Evolutionary conservation across 2,113 vertebrate species (phyloP), one percentile per base, ranked within the genome.

Genomic region (Tragulus kanchil): DNA sequence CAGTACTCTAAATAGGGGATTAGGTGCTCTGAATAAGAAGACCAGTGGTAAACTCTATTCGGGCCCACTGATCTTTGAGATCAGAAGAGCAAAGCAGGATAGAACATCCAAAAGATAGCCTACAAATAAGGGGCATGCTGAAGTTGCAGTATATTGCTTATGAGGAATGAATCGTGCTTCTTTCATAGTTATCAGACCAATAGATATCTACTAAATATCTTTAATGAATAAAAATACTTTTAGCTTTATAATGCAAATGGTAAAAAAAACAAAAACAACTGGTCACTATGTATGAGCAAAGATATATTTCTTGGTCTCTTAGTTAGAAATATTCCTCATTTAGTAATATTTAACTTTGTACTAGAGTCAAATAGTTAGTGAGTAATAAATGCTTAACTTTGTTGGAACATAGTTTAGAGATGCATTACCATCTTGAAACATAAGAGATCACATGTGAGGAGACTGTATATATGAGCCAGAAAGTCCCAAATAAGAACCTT

Each of bases 371-470:
- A 56, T 50, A n/a, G 16, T 19, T 61, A 59, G 16, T 31, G 0
- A 81, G 56, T n/a, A n/a, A n/a, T n/a, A n/a, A n/a, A n/a, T n/a
- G n/a, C n/a, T n/a, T n/a, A n/a, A n/a, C n/a, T n/a, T n/a, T n/a
- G n/a, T n/a, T n/a, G n/a, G n/a, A n/a, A n/a, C n/a, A n/a, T n/a
- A 82, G 31, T 85, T 93, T 64, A 67, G 73, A 65, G 28, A 84
- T 89, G 31, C 56, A 23, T 89, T 84, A 48, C 65, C 56, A 84
- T 96, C n/a, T 79, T 92, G 84, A 87, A 96, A 92, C 64, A 73
- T 71, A 95, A 95, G 59, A 91, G 84, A 84, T 71, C 26, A 36
- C n/a, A 77, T 73, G 82, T 77, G 6, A 90, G 21, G 36, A 75
- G 31, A 45, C 58, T 85, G 10, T 84, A 1, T 11, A 17, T n/a